Evolutionary conservation across 1,140 invertebrate genomes (phyloP).

Genomic region (Apis cerana): DNA sequence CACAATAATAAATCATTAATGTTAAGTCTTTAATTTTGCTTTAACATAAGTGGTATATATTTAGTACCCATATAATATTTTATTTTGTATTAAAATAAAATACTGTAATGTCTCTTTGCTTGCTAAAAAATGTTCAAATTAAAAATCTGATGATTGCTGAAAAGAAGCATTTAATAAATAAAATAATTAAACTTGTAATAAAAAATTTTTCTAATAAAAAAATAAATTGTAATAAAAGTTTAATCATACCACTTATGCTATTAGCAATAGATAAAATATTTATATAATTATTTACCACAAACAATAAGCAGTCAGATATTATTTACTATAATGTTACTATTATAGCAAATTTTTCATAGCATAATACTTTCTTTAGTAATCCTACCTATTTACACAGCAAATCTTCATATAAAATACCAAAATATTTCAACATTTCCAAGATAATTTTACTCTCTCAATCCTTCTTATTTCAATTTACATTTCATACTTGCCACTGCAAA

Average conservation of each 20-base stretch:
- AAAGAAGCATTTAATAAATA: too few species aligned
- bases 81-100: neutral
- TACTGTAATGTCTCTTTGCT: neutral
- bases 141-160: too few species aligned
- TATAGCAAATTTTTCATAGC: constrained; percentile 57
- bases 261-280: neutral
- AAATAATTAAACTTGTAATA: too few species aligned
- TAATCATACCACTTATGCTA: constrained; percentile 25
- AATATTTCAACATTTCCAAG: constrained; percentile 62
- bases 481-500: constrained; percentile 30
- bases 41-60: constrained; percentile 7
- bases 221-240: neutral
- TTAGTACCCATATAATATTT: neutral
- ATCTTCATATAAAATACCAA: constrained; percentile 68
- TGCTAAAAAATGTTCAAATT: too few species aligned
- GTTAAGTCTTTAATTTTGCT: constrained; percentile 11
- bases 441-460: constrained; percentile 61
- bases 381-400: constrained; percentile 65
- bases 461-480: constrained; percentile 51
- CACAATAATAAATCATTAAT: neutral
- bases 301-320: constrained; percentile 33
- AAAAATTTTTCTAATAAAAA: neutral
- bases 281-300: constrained; percentile 34
- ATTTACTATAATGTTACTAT: constrained; percentile 31
- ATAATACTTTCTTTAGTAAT: constrained; percentile 67